Percentiles rank a stretch among this genome's conserved stretches.
Evolutionary conservation across 2,888 invertebrate genomes (phyloP).

Genomic region (Cotesia congregata): DNA sequence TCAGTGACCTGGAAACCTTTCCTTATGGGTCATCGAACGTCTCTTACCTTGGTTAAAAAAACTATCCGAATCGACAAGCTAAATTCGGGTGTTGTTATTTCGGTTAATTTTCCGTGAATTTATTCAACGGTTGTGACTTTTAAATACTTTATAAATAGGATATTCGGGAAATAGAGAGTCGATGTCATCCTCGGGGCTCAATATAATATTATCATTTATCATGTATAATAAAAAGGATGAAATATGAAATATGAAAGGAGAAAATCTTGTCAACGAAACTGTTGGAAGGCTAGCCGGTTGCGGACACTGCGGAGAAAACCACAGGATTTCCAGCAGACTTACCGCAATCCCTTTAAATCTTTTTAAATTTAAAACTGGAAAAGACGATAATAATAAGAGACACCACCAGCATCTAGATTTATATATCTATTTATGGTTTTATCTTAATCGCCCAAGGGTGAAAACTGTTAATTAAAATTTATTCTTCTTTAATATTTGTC

Average conservation of each 20-base stretch:
- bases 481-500: not conserved
- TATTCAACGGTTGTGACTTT: not conserved
- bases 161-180: too few species aligned
- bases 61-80: not conserved
- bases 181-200: too few species aligned
- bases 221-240: not conserved
- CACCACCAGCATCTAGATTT: not conserved
- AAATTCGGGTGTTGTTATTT: not conserved
- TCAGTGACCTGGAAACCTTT: slow-evolving; percentile 34
- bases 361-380: slow-evolving; percentile 28
- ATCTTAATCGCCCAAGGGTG: not conserved
- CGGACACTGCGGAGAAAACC: slow-evolving; percentile 34
- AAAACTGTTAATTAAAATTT: slow-evolving; percentile 7
- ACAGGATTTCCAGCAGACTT: slow-evolving; percentile 39
- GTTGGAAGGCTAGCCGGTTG: slow-evolving; percentile 1
- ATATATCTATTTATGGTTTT: slow-evolving; percentile 8
- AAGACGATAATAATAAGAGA: slow-evolving; percentile 11
- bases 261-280: slow-evolving; percentile 16
- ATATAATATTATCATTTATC: too few species aligned
- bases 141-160: not conserved
- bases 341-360: slow-evolving; percentile 32
- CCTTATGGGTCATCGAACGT: slow-evolving; percentile 18
- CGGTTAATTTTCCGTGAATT: not conserved
- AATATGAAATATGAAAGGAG: not conserved
- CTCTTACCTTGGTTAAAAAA: slow-evolving; percentile 13